Percentiles rank a stretch among this genome's conserved stretches.
Evolutionary conservation across 1,140 invertebrate species (phyloP).

Genomic region (Leptestheria dahalacensis): DNA sequence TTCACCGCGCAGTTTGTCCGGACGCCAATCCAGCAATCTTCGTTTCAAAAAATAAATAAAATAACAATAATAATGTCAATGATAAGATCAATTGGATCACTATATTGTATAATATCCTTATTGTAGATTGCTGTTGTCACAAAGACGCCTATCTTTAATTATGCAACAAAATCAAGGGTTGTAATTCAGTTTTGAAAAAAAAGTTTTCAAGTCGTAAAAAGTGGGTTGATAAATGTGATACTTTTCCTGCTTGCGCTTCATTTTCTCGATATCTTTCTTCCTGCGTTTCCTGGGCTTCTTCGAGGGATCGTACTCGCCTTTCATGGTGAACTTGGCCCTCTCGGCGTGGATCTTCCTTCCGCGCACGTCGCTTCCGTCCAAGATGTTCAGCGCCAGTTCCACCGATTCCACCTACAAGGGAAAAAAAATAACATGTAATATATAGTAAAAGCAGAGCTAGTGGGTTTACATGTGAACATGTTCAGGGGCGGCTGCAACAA

Average conservation of each 20-base stretch:
- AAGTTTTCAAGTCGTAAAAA: conserved; percentile 6
- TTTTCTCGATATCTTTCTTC: conserved; percentile 73
- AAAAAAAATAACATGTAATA: conserved; percentile 18
- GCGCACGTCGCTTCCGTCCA: conserved; percentile 73
- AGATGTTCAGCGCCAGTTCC: conserved; percentile 72
- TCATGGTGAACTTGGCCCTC: conserved; percentile 84
- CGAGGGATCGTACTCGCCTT: conserved; percentile 85
- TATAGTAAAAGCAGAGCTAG: conserved; percentile 5
- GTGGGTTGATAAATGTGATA: conserved; percentile 28
- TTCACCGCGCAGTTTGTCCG: conserved; percentile 72
- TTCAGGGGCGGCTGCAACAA: background rate
- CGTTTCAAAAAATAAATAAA: too few relatives aligned
- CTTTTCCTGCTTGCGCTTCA: conserved; percentile 89
- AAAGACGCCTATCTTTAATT: background rate
- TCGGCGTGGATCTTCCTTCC: conserved; percentile 74
- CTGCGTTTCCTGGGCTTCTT: conserved; percentile 85
- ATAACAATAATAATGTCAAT: conserved; percentile 16
- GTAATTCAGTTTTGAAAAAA: conserved; percentile 9
- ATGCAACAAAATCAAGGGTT: background rate
- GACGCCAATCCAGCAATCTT: conserved; percentile 88
- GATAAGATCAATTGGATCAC: background rate
- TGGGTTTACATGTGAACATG: background rate
- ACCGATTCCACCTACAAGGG: conserved; percentile 75
- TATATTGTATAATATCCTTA: too few relatives aligned
- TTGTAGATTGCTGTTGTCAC: background rate